Percentiles rank a stretch among this genome's conserved stretches.
These are phyloP conservation scores for Epinephelus fuscoguttatus DNA, from an alignment of 2,113 vertebrate species.

Conservation along the genomic window DNA sequence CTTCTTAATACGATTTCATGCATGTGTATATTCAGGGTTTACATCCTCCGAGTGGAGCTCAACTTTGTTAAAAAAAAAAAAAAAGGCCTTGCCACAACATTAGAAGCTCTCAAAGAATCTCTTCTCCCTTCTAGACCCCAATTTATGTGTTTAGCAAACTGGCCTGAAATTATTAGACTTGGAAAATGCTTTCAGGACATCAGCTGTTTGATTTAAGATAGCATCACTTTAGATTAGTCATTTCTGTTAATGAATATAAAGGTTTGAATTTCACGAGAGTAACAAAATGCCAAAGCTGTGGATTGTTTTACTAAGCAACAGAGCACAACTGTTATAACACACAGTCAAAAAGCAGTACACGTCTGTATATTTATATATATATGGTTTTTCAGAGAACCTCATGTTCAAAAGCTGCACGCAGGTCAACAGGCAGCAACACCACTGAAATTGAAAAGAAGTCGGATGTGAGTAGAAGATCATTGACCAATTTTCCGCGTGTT, in stretches of 20 bases:
- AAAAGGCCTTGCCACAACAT: neutral
- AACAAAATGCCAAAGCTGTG: neutral
- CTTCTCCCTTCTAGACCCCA: neutral
- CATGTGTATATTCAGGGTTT: neutral
- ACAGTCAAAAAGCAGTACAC: neutral
- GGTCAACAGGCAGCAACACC: neutral
- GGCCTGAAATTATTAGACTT: conserved; percentile 1
- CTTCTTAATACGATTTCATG: neutral
- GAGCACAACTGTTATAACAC: neutral
- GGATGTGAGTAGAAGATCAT: neutral
- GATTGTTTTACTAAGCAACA: neutral
- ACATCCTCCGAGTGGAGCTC: conserved; percentile 1
- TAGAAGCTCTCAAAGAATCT: neutral
- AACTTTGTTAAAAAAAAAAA: neutral
- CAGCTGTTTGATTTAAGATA: neutral
- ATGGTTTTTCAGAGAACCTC: neutral
- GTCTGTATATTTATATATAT: neutral
- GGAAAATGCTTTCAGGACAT: neutral
- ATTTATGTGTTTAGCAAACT: neutral
- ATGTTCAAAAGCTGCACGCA: neutral
- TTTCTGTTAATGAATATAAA: conserved; percentile 1
- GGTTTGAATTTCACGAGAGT: neutral
- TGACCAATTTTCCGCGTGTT: neutral
- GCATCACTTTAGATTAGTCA: neutral
- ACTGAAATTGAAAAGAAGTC: neutral